Evolutionary conservation across 2,113 vertebrate genomes (phyloP).

Genomic region (Myiozetetes cayanensis): DNA sequence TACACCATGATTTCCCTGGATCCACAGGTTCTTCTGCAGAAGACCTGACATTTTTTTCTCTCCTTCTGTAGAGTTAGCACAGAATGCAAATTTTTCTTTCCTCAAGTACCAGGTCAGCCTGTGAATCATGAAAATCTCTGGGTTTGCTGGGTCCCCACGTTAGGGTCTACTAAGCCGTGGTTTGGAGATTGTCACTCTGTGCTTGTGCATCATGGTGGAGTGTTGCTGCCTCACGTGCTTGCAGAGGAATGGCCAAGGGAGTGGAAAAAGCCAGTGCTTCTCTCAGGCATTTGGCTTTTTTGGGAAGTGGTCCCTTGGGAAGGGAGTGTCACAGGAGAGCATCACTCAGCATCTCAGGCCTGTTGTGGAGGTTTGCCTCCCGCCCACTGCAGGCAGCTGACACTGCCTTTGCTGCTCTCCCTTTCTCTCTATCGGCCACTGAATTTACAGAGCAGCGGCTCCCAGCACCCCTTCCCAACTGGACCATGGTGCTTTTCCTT

Average conservation of each 20-base stretch:
- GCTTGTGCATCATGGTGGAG: not conserved
- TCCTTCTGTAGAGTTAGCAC: not conserved
- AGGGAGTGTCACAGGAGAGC: fast-evolving
- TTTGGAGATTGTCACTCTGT: not conserved
- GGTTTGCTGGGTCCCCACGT: fast-evolving
- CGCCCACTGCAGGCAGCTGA: fast-evolving
- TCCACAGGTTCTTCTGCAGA: not conserved
- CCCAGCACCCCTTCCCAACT: not conserved
- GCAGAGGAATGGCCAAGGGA: not conserved
- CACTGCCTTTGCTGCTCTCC: fast-evolving
- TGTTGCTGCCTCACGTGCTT: not conserved
- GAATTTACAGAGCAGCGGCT: not conserved
- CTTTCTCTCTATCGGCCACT: not conserved
- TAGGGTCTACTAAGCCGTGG: fast-evolving
- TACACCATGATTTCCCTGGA: not conserved
- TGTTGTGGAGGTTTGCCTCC: not conserved
- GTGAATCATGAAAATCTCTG: not conserved
- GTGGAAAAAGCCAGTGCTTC: not conserved
- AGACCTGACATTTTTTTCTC: not conserved
- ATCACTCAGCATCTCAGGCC: fast-evolving
- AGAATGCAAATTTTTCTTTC: not conserved
- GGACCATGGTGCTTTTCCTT: not conserved
- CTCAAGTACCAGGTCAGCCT: not conserved
- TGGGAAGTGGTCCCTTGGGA: not conserved
- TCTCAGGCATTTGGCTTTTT: not conserved